These are phyloP conservation scores for Panthera uncia DNA, from an alignment of 2,113 vertebrate genomes.

Conservation along the genomic window DNA sequence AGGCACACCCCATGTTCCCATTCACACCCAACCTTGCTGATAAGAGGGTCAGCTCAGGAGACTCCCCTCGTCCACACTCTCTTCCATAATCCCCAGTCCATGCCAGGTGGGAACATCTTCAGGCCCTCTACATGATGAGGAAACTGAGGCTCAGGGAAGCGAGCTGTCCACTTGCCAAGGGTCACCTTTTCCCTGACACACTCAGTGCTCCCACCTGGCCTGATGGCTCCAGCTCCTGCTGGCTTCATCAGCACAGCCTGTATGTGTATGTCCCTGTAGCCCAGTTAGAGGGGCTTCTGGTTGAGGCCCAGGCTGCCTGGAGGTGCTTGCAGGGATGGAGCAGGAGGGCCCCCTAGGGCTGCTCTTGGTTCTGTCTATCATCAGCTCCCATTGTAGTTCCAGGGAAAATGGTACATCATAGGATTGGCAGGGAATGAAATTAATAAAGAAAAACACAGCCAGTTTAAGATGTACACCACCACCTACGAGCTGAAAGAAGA, in stretches of 20 bases:
- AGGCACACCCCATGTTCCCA: not conserved
- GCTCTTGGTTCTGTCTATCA: not conserved
- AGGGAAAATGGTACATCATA: constrained; percentile 90
- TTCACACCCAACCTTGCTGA: not conserved
- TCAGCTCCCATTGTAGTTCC: constrained; percentile 81
- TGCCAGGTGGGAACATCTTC: not conserved
- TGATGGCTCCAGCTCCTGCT: not conserved
- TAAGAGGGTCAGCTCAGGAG: not conserved
- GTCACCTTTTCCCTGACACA: not conserved
- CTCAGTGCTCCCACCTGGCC: not conserved
- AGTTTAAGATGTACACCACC: constrained; percentile 87
- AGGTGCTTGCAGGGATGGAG: not conserved
- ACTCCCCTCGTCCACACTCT: not conserved
- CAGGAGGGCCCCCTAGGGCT: not conserved
- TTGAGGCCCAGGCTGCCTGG: not conserved
- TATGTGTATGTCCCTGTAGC: not conserved
- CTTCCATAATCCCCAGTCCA: not conserved
- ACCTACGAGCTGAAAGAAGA: constrained; percentile 70
- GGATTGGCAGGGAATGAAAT: constrained; percentile 88
- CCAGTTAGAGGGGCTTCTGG: not conserved
- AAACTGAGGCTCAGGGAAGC: not conserved
- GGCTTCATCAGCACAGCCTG: not conserved
- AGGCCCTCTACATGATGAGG: not conserved
- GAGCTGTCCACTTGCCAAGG: not conserved
- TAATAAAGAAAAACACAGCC: constrained; percentile 67